Conservation (phyloP, 2,113 vertebrate species). For the Gambusia holbrooki region DNA sequence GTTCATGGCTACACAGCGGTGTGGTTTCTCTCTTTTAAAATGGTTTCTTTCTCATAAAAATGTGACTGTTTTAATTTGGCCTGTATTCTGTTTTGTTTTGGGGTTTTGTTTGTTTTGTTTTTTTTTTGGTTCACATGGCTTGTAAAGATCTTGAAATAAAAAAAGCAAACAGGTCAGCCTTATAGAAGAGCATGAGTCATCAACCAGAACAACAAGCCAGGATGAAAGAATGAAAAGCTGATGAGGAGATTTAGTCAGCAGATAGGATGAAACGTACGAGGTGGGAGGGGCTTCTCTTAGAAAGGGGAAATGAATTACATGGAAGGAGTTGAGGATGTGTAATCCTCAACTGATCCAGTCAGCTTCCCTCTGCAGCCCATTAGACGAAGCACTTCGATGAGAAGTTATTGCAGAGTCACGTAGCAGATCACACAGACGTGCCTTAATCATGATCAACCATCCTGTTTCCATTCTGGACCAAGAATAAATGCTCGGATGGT, state of each 20-base stretch:
- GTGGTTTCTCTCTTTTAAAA: neutral
- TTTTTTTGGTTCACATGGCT: neutral
- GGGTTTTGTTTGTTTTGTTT: neutral
- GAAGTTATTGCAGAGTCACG: neutral
- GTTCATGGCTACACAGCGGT: no score
- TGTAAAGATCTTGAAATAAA: neutral
- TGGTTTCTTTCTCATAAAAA: neutral
- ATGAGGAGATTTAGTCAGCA: conserved; percentile 34
- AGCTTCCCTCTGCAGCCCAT: conserved; percentile 63
- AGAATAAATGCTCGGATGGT: conserved; percentile 33
- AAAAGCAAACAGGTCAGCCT: neutral
- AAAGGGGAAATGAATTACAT: no score
- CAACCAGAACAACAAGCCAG: neutral
- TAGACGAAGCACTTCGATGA: conserved; percentile 54
- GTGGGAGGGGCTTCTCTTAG: conserved; percentile 14
- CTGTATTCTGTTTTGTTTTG: neutral
- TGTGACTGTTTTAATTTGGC: neutral
- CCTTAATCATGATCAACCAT: neutral
- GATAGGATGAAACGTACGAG: conserved; percentile 21
- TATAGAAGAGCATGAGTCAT: neutral
- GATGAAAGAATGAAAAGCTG: neutral
- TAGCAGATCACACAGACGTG: conserved; percentile 7
- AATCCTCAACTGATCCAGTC: conserved; percentile 27
- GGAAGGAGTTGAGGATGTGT: no score
- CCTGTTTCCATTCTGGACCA: neutral